Evolutionary conservation across 64 coral and sea anemone genomes (phyloP), one percentile per base, ranked within the genome.

Genomic region (Montipora foliosa): DNA sequence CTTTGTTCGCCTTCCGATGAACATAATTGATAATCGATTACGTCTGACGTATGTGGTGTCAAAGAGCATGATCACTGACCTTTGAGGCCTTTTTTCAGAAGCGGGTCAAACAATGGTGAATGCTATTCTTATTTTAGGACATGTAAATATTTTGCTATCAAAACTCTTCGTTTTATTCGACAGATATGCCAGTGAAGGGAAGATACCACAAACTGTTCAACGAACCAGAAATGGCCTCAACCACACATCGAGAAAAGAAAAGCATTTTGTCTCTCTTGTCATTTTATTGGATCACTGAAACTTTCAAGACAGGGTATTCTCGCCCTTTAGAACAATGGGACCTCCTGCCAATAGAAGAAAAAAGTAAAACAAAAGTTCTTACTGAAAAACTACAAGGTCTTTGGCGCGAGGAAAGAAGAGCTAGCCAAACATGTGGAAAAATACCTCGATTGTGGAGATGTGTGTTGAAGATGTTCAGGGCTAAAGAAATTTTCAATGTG

Each of bases 201-300:
- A 64, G 61, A 64, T 64, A 64, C 61, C 8, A 64, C 61, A 64
- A 64, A 64, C 61, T 19, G 8, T 12, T 12, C 9, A 64, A 15
- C 61, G 13, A 15, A 7, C 53, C 6, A 11, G 61, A 64, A 14
- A 12, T 4, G 9, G 11, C 61, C 1, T 64, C 61, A 16, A 14
- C 52, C 10, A 5, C 52, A 55, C 52, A 5, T 10, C 5, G 61
- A 64, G 61, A 64, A 64, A 64, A 64, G 61, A 11, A 91, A 2
- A 80, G 73, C 16, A 50, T 96, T 13, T 25, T 81, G 0, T 96
- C 95, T 9, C 48, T 84, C 12, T 49, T 96, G 19, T 60, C 80
- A 3, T 94, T 96, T 62, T 71, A 80, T 87, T 96, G 95, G 95
- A 87, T 96, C 79, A 89, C 79, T 19, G 79, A 60, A n/a, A 76